Percentiles rank a stretch among this genome's conserved stretches.
phyloP scores from a whole-genome alignment of 2,888 invertebrate genomes.

The Eupithecia dodoneata region DNA sequence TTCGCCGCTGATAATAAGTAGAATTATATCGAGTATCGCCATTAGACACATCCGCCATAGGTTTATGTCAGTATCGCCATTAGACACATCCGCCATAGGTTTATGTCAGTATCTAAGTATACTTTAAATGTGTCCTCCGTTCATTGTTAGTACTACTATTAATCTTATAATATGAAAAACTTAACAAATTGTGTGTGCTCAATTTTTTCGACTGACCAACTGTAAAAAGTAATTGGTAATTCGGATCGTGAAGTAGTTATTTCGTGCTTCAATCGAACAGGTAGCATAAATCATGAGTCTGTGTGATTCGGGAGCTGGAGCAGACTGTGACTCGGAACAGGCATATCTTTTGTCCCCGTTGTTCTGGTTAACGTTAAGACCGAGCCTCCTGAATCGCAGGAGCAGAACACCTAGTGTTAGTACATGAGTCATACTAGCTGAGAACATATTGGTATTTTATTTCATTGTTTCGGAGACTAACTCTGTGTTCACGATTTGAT shows the following conservation, averaged over 20 bases:
- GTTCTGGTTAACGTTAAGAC: not conserved
- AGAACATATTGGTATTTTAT: not conserved
- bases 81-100: slow-evolving; percentile 64
- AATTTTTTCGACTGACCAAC: slow-evolving; percentile 83
- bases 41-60: slow-evolving; percentile 64
- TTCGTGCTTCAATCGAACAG: slow-evolving; percentile 31
- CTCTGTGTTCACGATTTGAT: not conserved
- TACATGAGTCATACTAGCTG: slow-evolving; percentile 26
- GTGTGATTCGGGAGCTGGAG: slow-evolving; percentile 8
- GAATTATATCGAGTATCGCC: slow-evolving; percentile 6
- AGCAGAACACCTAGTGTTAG: not conserved
- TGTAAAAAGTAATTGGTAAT: slow-evolving; percentile 70
- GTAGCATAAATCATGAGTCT: slow-evolving; percentile 10
- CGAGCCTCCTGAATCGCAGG: not conserved
- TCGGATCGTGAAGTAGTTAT: slow-evolving; percentile 38
- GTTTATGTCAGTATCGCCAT: slow-evolving; percentile 56
- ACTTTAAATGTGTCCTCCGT: slow-evolving; percentile 71
- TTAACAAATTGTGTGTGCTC: slow-evolving; percentile 67
- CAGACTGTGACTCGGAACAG: slow-evolving; percentile 24
- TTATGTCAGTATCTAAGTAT: slow-evolving; percentile 67
- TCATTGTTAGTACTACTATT: slow-evolving; percentile 51
- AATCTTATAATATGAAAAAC: slow-evolving; percentile 53
- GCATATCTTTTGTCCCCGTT: slow-evolving; percentile 25
- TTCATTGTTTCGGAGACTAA: not conserved
- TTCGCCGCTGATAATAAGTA: slow-evolving; percentile 61